Percentiles rank a stretch among this genome's conserved stretches.
Conservation (phyloP, 2,113 vertebrate species). For the Glaucomys volans region DNA sequence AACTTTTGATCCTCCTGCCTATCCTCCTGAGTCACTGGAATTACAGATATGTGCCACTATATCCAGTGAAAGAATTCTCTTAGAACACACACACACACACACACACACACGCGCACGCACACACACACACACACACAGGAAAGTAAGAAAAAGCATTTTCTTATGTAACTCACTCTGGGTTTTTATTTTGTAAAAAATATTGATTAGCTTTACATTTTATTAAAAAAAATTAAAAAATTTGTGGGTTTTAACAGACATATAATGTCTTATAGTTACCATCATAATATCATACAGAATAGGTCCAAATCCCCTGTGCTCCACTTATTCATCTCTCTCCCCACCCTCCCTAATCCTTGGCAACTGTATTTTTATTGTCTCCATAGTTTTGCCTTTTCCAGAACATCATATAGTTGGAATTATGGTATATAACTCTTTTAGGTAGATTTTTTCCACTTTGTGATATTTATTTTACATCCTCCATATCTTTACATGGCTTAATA, state of each 20-base stretch:
- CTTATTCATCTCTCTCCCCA: not conserved
- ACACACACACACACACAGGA: too few species aligned
- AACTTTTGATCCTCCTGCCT: too few species aligned
- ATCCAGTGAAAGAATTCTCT: too few species aligned
- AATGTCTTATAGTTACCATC: not conserved
- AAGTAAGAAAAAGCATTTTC: not conserved
- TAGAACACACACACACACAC: too few species aligned
- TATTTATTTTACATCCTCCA: not conserved
- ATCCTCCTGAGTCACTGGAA: too few species aligned
- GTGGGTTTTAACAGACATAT: not conserved
- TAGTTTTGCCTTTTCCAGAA: not conserved
- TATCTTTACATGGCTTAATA: not conserved
- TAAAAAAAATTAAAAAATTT: too few species aligned
- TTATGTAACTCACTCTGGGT: not conserved
- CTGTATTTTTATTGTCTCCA: not conserved
- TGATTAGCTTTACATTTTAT: not conserved
- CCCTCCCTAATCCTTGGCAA: not conserved
- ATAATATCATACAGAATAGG: too few species aligned
- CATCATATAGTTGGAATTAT: not conserved
- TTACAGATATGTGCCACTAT: too few species aligned
- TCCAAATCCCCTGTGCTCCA: not conserved
- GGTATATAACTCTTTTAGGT: not conserved
- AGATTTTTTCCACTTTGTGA: not conserved
- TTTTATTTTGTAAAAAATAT: slow-evolving; percentile 1
- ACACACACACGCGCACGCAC: too few species aligned